These are phyloP conservation scores for Abrostola tripartita DNA, from an alignment of 2,888 invertebrate species.

Conservation along the genomic window DNA sequence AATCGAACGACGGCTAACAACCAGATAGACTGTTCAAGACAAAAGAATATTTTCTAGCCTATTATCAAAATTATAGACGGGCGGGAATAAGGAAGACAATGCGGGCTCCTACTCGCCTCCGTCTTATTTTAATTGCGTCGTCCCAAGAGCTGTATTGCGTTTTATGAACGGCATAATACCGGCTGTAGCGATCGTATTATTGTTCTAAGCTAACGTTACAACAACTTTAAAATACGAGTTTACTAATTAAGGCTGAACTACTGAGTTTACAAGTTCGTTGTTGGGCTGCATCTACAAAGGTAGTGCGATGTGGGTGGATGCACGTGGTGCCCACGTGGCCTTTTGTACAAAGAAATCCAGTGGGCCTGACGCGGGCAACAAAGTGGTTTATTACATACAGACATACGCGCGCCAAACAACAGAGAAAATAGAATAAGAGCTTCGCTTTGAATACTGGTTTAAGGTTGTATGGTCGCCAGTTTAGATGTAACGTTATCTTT, in stretches of 20 bases:
- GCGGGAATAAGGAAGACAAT: slow-evolving; percentile 75
- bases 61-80: slow-evolving; percentile 87
- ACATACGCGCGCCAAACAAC: slow-evolving; percentile 45
- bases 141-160: slow-evolving; percentile 75
- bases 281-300: slow-evolving; percentile 67
- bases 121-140: slow-evolving; percentile 83
- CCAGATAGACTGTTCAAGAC: slow-evolving; percentile 79
- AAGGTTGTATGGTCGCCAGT: slow-evolving; percentile 12
- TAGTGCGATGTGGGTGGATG: slow-evolving; percentile 55
- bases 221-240: slow-evolving; percentile 44
- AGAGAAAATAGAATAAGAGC: slow-evolving; percentile 50
- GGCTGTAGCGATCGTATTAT: slow-evolving; percentile 69
- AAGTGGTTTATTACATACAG: slow-evolving; percentile 68
- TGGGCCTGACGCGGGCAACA: slow-evolving; percentile 71
- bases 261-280: slow-evolving; percentile 52
- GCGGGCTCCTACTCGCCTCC: slow-evolving; percentile 62
- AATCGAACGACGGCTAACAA: slow-evolving; percentile 80
- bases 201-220: slow-evolving; percentile 51
- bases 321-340: slow-evolving; percentile 68
- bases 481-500: not conserved
- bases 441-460: slow-evolving; percentile 24
- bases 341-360: slow-evolving; percentile 79
- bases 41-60: slow-evolving; percentile 87
- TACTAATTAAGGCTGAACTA: slow-evolving; percentile 56
- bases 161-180: slow-evolving; percentile 74